A percentile compares a stretch with the other conserved stretches of the same genome.
Conservation (phyloP, 2,797 vertebrate genomes). For the Buceros bicornis region DNA sequence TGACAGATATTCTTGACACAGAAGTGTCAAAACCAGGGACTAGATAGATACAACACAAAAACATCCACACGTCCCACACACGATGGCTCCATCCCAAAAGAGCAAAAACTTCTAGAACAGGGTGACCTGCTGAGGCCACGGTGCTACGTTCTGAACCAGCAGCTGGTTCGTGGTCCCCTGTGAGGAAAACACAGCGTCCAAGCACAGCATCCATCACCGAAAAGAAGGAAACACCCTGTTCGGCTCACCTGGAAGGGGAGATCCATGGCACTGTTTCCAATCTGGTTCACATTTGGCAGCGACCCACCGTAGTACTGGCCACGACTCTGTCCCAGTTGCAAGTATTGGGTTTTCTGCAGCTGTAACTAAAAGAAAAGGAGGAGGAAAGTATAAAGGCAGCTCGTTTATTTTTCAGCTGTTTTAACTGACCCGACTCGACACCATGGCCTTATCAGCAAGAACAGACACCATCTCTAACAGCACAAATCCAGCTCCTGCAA, state of each 20-base stretch:
- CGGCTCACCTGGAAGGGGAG: slow-evolving; percentile 97
- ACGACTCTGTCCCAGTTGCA: slow-evolving; percentile 98
- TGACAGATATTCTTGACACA: background rate
- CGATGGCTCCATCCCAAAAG: background rate
- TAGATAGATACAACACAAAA: accelerated
- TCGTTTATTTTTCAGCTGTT: background rate
- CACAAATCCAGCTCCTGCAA: accelerated
- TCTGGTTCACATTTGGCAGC: slow-evolving; percentile 99
- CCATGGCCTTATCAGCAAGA: accelerated
- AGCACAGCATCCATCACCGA: no score
- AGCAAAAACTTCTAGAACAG: accelerated
- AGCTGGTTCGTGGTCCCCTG: background rate
- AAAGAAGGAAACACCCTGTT: accelerated
- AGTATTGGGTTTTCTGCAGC: slow-evolving; percentile 98
- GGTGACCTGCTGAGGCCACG: background rate
- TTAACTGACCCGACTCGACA: background rate
- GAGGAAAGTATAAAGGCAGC: background rate
- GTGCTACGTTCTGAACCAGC: background rate
- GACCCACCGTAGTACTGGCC: slow-evolving; percentile 99
- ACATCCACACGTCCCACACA: background rate
- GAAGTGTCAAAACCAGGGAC: background rate
- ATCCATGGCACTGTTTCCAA: slow-evolving; percentile 96
- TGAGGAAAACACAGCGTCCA: background rate
- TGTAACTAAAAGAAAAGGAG: slow-evolving; percentile 86
- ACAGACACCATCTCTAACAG: background rate